Percentiles rank a stretch among this genome's conserved stretches.
Conservation (phyloP, 2,888 invertebrate species). For the Drosophila fulvimacula region DNA sequence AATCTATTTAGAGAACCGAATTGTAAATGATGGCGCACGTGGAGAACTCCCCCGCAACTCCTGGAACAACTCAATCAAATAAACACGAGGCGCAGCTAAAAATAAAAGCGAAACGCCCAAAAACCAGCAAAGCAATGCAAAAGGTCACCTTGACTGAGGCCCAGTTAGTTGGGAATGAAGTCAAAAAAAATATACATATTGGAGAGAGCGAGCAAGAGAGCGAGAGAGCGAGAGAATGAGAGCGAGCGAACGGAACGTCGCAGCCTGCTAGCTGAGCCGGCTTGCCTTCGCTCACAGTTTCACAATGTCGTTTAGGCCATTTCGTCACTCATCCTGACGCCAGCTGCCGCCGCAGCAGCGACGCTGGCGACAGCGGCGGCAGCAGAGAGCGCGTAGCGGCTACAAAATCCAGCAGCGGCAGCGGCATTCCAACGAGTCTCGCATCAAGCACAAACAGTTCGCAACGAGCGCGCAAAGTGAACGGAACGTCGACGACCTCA, state of each 20-base stretch:
- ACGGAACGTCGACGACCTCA: slow-evolving; percentile 71
- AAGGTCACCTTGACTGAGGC: slow-evolving; percentile 69
- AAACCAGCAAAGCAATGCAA: slow-evolving; percentile 17
- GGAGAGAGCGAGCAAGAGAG: slow-evolving; percentile 34
- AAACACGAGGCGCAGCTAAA: slow-evolving; percentile 44
- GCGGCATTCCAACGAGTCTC: slow-evolving; percentile 69
- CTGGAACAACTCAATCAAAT: slow-evolving; percentile 26
- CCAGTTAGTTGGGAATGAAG: slow-evolving; percentile 27
- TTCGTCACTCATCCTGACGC: slow-evolving; percentile 77
- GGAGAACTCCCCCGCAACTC: slow-evolving; percentile 11
- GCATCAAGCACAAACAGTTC: slow-evolving; percentile 69
- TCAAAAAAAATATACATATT: slow-evolving; percentile 40
- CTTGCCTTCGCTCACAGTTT: slow-evolving; percentile 52
- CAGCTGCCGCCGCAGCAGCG: slow-evolving; percentile 17
- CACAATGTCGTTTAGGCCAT: slow-evolving; percentile 63
- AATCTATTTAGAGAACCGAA: slow-evolving; percentile 31
- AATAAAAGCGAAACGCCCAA: slow-evolving; percentile 41
- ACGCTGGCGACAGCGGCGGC: slow-evolving; percentile 13
- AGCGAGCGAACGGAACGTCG: background rate
- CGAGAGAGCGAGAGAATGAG: slow-evolving; percentile 14
- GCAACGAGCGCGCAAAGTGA: slow-evolving; percentile 74
- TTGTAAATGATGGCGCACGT: slow-evolving; percentile 19
- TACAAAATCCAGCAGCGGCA: slow-evolving; percentile 73
- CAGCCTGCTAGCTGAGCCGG: slow-evolving; percentile 19
- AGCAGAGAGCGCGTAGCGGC: slow-evolving; percentile 24